Base-by-base conservation (phyloP, 2,888 invertebrate genomes). In the Craniophora ligustri region DNA sequence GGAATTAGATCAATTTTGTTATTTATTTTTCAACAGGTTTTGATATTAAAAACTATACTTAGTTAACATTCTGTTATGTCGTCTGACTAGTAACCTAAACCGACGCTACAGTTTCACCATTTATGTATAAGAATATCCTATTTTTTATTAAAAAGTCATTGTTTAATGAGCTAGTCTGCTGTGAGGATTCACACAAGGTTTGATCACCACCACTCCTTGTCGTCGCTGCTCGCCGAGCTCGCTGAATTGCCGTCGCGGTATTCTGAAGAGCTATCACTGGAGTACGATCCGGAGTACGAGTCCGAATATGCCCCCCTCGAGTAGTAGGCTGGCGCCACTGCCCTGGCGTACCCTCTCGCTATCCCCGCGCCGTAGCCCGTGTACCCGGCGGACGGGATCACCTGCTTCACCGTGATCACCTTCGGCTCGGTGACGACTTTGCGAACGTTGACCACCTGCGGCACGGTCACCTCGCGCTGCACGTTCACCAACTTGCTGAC, bases 401-500 rank as follows among this genome's bases (percentile, higher is more conserved):
- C 68, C 30, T 72, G 54, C 8, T 72, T 63, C 7, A 63, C 57
- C 13, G 44, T 63, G 16, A 72, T 48, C 3, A 72, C 36, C 36
- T 69, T 72, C 8, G 72, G 72, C 19, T 67, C 72, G 0, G 56
- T 64, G 31, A 72, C 54, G 19, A 72, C 46, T 19, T 72, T 72
- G 23, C 70, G 57, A 31, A 72, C 72, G n/a, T 63, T 48, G n/a
- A 72, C 47, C 2, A 72, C 67, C 19, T 72, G 67, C 7, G 72
- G 72, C 11, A 69, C 70, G 8, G 56, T 54, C 11, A 72, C 49
- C 38, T 72, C 72, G 16, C 72, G 72, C 42, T 72, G 70, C 8
- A 72, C 72, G 46, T 72, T 69, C 16, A 72, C 72, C 7, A 72
- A 64, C 40, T 72, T 72, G 11, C 14, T 59, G 21, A 72, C 39